phyloP scores from a whole-genome alignment of 2,113 vertebrate species.

The Podilymbus podiceps region DNA sequence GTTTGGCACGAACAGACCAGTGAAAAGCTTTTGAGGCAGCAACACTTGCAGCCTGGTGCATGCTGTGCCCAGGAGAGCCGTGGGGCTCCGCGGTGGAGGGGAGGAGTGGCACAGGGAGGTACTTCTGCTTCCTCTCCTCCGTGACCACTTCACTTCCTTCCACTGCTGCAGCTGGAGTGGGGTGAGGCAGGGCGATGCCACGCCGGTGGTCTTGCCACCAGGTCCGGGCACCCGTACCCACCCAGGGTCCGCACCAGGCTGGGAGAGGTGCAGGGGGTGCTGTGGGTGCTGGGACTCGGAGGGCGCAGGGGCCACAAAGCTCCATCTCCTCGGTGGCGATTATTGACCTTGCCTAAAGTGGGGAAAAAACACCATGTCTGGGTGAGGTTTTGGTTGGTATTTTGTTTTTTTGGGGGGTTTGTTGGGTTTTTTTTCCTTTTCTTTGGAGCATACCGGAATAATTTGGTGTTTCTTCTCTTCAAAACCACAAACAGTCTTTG shows the following conservation, averaged over 20 bases:
- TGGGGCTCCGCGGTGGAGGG: background rate
- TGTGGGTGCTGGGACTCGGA: background rate
- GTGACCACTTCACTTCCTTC: constrained; percentile 71
- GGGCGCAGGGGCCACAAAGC: background rate
- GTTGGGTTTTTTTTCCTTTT: background rate
- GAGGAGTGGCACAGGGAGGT: background rate
- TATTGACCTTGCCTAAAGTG: background rate
- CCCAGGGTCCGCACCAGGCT: background rate
- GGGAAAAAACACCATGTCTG: background rate
- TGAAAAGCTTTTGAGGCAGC: background rate
- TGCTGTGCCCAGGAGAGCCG: background rate
- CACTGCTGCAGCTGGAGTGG: background rate
- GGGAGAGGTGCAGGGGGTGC: accelerated
- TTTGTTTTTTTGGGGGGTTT: too few relatives aligned
- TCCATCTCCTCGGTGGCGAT: accelerated
- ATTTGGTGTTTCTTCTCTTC: background rate
- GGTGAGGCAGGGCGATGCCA: background rate
- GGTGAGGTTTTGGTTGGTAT: background rate
- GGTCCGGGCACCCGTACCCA: background rate
- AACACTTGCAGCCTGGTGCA: background rate
- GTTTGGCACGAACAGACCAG: background rate
- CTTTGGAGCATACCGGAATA: background rate
- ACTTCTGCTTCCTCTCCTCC: constrained; percentile 35
- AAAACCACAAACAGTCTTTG: background rate
- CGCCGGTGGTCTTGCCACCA: accelerated